Percentiles rank a stretch among this genome's conserved stretches.
Conservation (phyloP, 2,797 vertebrate species). For the Danio jaintianensis region DNA sequence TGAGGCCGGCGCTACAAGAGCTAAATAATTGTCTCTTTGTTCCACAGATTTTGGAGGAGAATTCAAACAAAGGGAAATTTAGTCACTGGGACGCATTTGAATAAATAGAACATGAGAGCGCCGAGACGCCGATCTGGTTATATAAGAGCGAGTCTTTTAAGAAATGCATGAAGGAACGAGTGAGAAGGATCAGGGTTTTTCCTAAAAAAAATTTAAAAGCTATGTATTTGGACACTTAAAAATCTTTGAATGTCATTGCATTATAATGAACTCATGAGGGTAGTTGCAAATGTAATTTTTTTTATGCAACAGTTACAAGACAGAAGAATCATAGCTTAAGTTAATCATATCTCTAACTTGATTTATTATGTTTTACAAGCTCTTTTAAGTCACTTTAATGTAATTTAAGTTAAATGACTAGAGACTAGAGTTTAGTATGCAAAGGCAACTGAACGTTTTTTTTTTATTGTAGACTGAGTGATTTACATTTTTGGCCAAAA, state of each 20-base stretch:
- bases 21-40: constrained; percentile 67
- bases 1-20: constrained; percentile 58
- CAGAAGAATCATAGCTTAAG: too few species aligned
- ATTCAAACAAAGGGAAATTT: constrained; percentile 53
- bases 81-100: constrained; percentile 38
- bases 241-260: neutral
- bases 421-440: too few species aligned
- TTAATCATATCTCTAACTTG: too few species aligned
- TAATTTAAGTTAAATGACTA: too few species aligned
- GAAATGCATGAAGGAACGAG: neutral
- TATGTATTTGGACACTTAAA: neutral
- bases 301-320: too few species aligned
- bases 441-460: too few species aligned
- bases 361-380: too few species aligned
- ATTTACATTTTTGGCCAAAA: too few species aligned
- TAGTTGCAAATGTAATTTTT: neutral
- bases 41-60: constrained; percentile 56
- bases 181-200: neutral
- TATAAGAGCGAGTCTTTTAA: neutral
- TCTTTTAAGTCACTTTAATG: too few species aligned
- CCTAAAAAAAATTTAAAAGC: neutral
- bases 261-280: neutral
- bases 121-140: constrained; percentile 25
- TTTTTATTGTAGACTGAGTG: too few species aligned
- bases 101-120: constrained; percentile 38